These are phyloP conservation scores for Cheumatopsyche charites DNA, from an alignment of 1,140 invertebrate species.

Conservation along the genomic window DNA sequence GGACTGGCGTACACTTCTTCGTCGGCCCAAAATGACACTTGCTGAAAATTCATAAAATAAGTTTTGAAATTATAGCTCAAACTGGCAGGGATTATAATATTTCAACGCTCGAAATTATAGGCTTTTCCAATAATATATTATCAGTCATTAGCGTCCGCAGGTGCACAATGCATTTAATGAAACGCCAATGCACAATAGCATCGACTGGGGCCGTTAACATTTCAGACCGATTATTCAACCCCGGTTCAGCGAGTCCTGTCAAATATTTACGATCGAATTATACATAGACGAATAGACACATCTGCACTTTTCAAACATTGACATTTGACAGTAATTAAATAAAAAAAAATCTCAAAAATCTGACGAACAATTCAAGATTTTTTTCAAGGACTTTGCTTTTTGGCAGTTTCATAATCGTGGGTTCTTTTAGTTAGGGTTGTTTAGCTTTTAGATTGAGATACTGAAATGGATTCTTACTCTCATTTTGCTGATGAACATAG, in stretches of 20 bases:
- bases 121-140: slow-evolving; percentile 12
- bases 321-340: too few relatives aligned
- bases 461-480: slow-evolving; percentile 65
- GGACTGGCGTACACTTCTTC: slow-evolving; percentile 75
- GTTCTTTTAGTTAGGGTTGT: too few relatives aligned
- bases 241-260: slow-evolving; percentile 4
- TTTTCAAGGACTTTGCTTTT: too few relatives aligned
- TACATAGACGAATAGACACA: too few relatives aligned
- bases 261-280: slow-evolving; percentile 17
- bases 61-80: neutral
- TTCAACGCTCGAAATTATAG: neutral
- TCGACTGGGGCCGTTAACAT: neutral
- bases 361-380: too few relatives aligned
- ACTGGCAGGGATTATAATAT: too few relatives aligned
- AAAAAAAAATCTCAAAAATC: too few relatives aligned
- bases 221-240: slow-evolving; percentile 17
- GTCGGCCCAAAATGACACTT: slow-evolving; percentile 80
- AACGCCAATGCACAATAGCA: slow-evolving; percentile 18
- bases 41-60: slow-evolving; percentile 58
- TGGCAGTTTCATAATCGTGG: too few relatives aligned
- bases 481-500: slow-evolving; percentile 77
- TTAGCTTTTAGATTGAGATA: too few relatives aligned
- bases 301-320: too few relatives aligned
- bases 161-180: slow-evolving; percentile 32
- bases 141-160: slow-evolving; percentile 23